Conservation (phyloP, 1,140 invertebrate species). For the Trissolcus basalis region DNA sequence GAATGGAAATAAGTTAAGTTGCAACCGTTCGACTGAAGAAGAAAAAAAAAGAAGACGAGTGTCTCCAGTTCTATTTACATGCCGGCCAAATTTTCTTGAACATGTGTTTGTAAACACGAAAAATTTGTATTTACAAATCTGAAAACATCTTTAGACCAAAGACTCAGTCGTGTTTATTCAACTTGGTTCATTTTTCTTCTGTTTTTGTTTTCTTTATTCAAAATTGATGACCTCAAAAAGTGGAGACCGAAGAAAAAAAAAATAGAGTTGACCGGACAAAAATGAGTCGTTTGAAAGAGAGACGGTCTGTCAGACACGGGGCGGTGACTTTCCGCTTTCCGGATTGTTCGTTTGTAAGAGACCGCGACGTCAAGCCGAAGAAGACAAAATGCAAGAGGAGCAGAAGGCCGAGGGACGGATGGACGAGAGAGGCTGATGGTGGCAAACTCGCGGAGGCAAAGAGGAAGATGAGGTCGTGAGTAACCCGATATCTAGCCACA, state of each 20-base stretch:
- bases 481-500: slow-evolving; percentile 69
- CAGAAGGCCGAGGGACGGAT: slow-evolving; percentile 59
- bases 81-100: too few relatives aligned
- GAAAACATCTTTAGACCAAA: too few relatives aligned
- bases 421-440: slow-evolving; percentile 66
- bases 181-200: too few relatives aligned
- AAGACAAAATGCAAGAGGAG: slow-evolving; percentile 43
- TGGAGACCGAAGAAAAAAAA: neutral
- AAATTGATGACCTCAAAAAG: too few relatives aligned
- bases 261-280: slow-evolving; percentile 1
- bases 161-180: too few relatives aligned
- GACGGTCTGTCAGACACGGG: slow-evolving; percentile 39
- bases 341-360: slow-evolving; percentile 39
- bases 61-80: slow-evolving; percentile 9
- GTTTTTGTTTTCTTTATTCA: too few relatives aligned
- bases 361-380: slow-evolving; percentile 39
- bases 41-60: too few relatives aligned
- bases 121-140: too few relatives aligned
- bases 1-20: too few relatives aligned
- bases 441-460: slow-evolving; percentile 71
- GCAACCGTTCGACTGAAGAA: too few relatives aligned
- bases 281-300: slow-evolving; percentile 28
- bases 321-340: slow-evolving; percentile 47
- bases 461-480: slow-evolving; percentile 69
- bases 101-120: too few relatives aligned